Evolutionary conservation across 2,113 vertebrate genomes (phyloP), one percentile per base, ranked within the genome.

Genomic region (Proterorhinus semilunaris): DNA sequence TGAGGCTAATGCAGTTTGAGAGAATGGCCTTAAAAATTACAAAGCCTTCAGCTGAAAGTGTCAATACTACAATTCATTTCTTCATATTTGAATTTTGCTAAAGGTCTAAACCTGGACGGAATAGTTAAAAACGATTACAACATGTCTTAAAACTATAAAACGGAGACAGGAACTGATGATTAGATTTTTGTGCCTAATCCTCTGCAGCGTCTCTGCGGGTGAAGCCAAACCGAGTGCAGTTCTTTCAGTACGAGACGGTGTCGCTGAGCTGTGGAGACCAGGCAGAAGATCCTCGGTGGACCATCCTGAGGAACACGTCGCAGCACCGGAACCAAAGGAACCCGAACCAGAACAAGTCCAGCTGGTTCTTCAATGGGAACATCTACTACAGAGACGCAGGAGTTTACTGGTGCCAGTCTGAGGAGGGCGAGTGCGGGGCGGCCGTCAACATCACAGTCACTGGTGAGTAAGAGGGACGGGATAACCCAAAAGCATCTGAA

Each of bases 391-490:
- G 0, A 0, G 82, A 84, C 64, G 1, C 0, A 7, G 82, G 75
- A 0, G 62, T 62, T 9, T 83, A 83, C 73, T 83, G 80, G 80
- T 83, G 80, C 55, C 72, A 82, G 44, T 78, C 72, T 21, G 72
- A 15, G 13, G 57, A 44, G 6, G 78, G 75, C 17, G 0, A 6
- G 5, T 10, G 66, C n/a, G 58, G 64, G 0, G 3, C 52, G 0
- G 2, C 10, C 2, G 5, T 76, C 2, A 1, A 0, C 64, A 79
- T 84, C 76, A 55, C 6, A 2, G 82, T 84, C 0, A 1, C 55
- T 1, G 12, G 79, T 84, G 46, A 5, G 72, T 65, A 59, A 2
- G 6, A 13, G 21, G 21, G 21, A 2, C 16, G 15, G 15, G 15
- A n/a, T 15, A n/a, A 13, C 4, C 10, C 3, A 36, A 6, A 36